Conservation (phyloP, 2,888 invertebrate genomes). For the Dynastes grantii region DNA sequence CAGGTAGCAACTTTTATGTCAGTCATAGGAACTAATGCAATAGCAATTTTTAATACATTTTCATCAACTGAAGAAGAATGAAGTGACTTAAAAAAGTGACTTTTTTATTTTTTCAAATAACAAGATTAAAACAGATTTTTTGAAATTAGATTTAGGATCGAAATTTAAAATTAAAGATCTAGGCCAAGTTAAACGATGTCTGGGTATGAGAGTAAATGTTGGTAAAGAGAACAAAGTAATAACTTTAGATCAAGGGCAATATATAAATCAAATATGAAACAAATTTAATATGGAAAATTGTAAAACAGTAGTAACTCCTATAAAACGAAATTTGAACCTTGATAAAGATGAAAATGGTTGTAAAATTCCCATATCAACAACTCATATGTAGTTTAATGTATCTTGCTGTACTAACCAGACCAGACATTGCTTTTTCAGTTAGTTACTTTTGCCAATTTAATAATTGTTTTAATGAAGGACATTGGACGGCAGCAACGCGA, state of each 20-base stretch:
- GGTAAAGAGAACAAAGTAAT: conserved; percentile 27
- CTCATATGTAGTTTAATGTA: not conserved
- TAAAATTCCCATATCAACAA: not conserved
- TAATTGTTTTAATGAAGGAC: not conserved
- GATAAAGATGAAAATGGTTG: not conserved
- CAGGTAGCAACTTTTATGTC: too few relatives aligned
- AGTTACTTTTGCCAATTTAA: too few relatives aligned
- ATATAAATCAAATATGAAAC: conserved; percentile 19
- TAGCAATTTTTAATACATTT: too few relatives aligned
- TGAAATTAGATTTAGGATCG: too few relatives aligned
- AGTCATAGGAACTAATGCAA: too few relatives aligned
- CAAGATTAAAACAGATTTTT: too few relatives aligned
- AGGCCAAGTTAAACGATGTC: conserved; percentile 22
- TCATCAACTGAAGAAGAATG: too few relatives aligned
- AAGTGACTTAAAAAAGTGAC: too few relatives aligned
- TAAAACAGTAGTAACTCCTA: not conserved
- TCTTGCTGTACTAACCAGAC: not conserved
- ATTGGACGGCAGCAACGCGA: not conserved
- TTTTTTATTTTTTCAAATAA: too few relatives aligned
- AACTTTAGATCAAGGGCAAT: conserved; percentile 22
- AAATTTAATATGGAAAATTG: conserved; percentile 7
- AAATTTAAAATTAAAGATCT: conserved; percentile 12
- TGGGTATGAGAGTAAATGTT: conserved; percentile 29
- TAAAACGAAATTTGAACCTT: not conserved
- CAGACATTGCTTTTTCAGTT: not conserved